Base-by-base conservation (phyloP, 2,113 vertebrate genomes). In the Rynchops niger region DNA sequence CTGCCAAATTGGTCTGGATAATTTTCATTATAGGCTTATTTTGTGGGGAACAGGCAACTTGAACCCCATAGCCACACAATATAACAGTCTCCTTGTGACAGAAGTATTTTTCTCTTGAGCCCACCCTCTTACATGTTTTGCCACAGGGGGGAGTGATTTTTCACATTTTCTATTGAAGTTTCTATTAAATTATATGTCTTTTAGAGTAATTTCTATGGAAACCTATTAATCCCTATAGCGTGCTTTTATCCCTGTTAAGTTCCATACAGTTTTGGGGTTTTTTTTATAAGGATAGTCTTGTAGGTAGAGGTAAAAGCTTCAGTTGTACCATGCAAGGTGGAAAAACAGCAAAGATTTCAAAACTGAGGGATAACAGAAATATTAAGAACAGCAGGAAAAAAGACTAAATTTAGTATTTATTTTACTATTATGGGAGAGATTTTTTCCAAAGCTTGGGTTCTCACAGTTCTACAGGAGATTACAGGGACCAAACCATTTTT, bases 401-500 rank as follows among this genome's bases (percentile, higher is more conserved):
- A 5, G 23, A 73, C 38, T 47, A 19, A 61, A 79, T 93, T 92
- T 59, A 42, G 70, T 92, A 73, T 85, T 85, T 82, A 73, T 97
- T 91, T 90, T 72, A 65, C 56, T 91, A 43, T 25, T 40, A 91
- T 9, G 8, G 5, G 11, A 90, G n/a, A 25, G n/a, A 38, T 76
- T 63, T 97, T 96, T 92, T 81, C 17, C 27, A 53, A 92, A 90
- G 93, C 90, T 88, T 88, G 43, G 50, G 72, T 90, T 95, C 93
- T 94, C 53, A 86, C 83, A 82, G 92, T 95, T 98, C 93, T 82
- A 84, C 72, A 72, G 85, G 59, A 94, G 92, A 91, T 97, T 95
- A 91, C 96, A 90, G 90, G 88, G 93, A 97, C 93, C 62, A 97
- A 96, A 95, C 95, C 94, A 84, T 97, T 97, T 97, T 96, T 97